Percentiles rank a stretch among this genome's conserved stretches.
These are phyloP conservation scores for Volucella inflata DNA, from an alignment of 2,888 invertebrate genomes.

Conservation along the genomic window DNA sequence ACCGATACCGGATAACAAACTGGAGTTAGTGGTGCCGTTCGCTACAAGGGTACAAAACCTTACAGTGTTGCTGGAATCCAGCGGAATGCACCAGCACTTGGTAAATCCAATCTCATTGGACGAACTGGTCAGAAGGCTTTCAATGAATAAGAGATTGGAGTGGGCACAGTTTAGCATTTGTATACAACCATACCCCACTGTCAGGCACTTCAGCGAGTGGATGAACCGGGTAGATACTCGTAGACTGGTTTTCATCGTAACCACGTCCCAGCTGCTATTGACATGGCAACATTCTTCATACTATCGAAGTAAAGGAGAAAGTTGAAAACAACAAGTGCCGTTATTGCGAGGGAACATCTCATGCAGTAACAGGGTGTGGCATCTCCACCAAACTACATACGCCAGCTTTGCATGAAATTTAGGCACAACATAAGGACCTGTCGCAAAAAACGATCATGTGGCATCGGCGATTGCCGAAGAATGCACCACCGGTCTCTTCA, in stretches of 20 bases:
- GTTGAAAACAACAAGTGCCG: background rate
- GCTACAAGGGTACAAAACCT: slow-evolving; percentile 19
- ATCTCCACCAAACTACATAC: background rate
- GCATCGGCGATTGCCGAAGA: background rate
- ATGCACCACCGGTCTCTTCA: slow-evolving; percentile 3
- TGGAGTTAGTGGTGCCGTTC: slow-evolving; percentile 19
- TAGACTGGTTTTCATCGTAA: background rate
- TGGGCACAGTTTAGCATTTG: slow-evolving; percentile 22
- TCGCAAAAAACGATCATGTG: background rate
- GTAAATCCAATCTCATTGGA: slow-evolving; percentile 33
- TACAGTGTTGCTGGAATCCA: slow-evolving; percentile 22
- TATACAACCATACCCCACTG: slow-evolving; percentile 17
- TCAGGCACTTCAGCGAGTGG: slow-evolving; percentile 27
- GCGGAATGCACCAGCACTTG: slow-evolving; percentile 40
- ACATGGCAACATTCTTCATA: background rate
- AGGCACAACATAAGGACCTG: background rate
- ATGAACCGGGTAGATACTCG: background rate
- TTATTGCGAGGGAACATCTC: background rate
- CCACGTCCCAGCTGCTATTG: background rate
- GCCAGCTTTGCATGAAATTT: background rate
- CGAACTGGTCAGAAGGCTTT: slow-evolving; percentile 24
- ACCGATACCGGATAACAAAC: slow-evolving; percentile 41
- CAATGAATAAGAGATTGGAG: slow-evolving; percentile 39
- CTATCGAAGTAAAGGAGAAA: background rate
- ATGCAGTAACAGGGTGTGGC: background rate